Evolutionary conservation across 2,888 invertebrate genomes (phyloP), one percentile per base, ranked within the genome.

Genomic region (Pristionchus fissidentatus): DNA sequence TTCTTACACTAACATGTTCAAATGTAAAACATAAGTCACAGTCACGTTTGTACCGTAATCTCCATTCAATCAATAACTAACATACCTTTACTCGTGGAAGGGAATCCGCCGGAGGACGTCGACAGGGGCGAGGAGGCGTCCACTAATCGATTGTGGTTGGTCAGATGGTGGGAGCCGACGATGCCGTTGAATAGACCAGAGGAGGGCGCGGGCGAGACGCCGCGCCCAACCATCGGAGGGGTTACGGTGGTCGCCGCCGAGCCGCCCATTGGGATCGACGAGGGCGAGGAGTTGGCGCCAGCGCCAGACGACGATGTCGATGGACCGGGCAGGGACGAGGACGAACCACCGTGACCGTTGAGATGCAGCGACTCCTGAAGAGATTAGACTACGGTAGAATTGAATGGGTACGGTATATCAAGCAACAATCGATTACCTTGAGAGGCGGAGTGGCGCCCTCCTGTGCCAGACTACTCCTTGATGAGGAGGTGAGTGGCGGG

Each of bases 71-170:
- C n/a, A n/a, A 35, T 26, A 8, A 2, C 70, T 70, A 43, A n/a
- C 70, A 41, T 70, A 70, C 70, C 70, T 70, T 70, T 70, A n/a
- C 41, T 26, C 26, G n/a, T 43, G n/a, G 70, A 5, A n/a, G 70
- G 41, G n/a, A 26, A 15, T 2, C 70, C 70, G 22, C 70, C 70
- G n/a, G 70, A 70, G n/a, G 70, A 70, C n/a, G 79, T 79, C 8
- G 57, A 57, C 41, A 57, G 15, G 10, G 79, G 79, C 38, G 79
- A 79, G n/a, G 57, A 46, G 26, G 41, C 38, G 57, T 57, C 79
- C 8, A 32, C 55, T 84, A 85, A 75, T 75, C 85, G 85, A 55
- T 85, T 85, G 57, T 85, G 85, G 46, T 85, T 85, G 29, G 84
- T 70, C 15, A 84, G 62, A 29, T 77, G 70, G 29, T 70, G 49